Conservation (phyloP, 2,797 vertebrate genomes). For the Alfaro cultratus region DNA sequence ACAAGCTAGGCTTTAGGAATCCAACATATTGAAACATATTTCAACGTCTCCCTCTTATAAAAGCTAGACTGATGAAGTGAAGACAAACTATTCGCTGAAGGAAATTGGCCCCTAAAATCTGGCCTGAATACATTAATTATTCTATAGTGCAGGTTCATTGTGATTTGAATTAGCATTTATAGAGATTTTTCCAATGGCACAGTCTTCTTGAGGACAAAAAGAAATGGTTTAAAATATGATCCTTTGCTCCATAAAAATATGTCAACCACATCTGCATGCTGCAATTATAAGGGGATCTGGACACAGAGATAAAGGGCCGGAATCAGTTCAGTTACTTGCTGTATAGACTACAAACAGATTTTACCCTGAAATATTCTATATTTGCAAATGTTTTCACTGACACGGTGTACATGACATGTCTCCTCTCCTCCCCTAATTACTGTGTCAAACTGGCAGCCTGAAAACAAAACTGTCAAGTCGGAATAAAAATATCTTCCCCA, state of each 20-base stretch:
- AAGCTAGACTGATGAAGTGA: conserved; percentile 43
- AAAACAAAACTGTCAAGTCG: conserved; percentile 21
- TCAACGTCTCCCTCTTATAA: conserved; percentile 42
- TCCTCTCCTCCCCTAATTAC: conserved; percentile 26
- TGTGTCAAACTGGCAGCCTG: conserved; percentile 25
- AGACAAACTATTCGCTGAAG: conserved; percentile 18
- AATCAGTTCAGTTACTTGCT: not conserved
- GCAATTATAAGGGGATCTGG: not conserved
- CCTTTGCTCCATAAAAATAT: not conserved
- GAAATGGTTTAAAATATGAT: conserved; percentile 29
- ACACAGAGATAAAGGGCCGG: not conserved
- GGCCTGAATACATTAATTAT: conserved; percentile 58
- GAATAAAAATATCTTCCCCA: conserved; percentile 17
- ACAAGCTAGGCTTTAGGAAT: conserved; percentile 28
- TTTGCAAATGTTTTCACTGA: conserved; percentile 20
- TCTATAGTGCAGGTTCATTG: conserved; percentile 17
- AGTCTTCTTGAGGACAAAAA: conserved; percentile 23
- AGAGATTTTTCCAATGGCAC: conserved; percentile 28
- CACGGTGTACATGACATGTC: conserved; percentile 2
- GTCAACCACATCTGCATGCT: not conserved
- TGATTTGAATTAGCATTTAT: conserved; percentile 49
- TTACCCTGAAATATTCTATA: conserved; percentile 23
- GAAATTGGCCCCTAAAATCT: conserved; percentile 27
- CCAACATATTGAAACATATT: conserved; percentile 46
- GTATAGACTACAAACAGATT: conserved; percentile 9